Percentiles rank a stretch among this genome's conserved stretches.
Evolutionary conservation across 2,888 invertebrate species (phyloP).

Genomic region (Tromatobia lineatoria): DNA sequence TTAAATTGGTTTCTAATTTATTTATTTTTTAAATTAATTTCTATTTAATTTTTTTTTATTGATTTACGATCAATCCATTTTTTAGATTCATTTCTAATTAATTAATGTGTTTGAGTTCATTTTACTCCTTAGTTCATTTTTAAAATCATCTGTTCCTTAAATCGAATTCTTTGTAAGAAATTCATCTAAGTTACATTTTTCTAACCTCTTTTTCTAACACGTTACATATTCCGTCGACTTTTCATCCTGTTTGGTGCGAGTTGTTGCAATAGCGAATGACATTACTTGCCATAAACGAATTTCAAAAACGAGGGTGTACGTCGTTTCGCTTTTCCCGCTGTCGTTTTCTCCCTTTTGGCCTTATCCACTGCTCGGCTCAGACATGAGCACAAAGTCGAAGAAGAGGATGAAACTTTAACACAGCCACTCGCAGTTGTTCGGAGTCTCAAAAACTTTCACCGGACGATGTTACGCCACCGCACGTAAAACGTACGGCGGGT

Average conservation of each 20-base stretch:
- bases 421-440: slow-evolving; percentile 23
- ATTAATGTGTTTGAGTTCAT: too few relatives aligned
- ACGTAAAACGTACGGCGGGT: neutral
- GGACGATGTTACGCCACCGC: slow-evolving; percentile 25
- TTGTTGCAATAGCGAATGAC: slow-evolving; percentile 6
- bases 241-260: neutral
- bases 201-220: too few relatives aligned
- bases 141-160: neutral
- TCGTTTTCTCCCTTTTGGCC: neutral
- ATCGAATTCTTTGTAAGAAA: too few relatives aligned
- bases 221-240: neutral
- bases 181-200: too few relatives aligned
- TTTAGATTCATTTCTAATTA: too few relatives aligned
- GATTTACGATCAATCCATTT: too few relatives aligned
- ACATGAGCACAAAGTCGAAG: slow-evolving; percentile 25
- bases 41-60: too few relatives aligned
- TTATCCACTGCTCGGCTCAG: slow-evolving; percentile 30
- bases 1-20: too few relatives aligned
- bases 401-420: slow-evolving; percentile 32
- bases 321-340: slow-evolving; percentile 13
- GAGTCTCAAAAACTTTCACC: slow-evolving; percentile 4
- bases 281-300: slow-evolving; percentile 25
- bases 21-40: too few relatives aligned
- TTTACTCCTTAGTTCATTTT: too few relatives aligned
- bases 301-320: slow-evolving; percentile 13